Evolutionary conservation across 2,797 vertebrate species (phyloP), one percentile per base, ranked within the genome.

Genomic region (Echiichthys vipera): DNA sequence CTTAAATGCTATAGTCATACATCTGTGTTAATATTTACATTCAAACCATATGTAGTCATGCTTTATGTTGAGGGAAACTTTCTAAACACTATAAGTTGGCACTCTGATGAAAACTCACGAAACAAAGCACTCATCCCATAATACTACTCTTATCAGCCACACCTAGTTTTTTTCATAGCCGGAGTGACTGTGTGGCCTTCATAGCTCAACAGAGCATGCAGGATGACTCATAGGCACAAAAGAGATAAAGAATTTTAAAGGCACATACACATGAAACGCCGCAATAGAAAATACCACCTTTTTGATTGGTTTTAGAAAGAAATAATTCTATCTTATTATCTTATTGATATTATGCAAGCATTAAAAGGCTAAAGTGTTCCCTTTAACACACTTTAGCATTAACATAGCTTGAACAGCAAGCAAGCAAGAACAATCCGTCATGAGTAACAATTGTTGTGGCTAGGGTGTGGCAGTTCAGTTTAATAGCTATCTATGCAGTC

Each of bases 381-480:
- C 10, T 12, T 59, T 57, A 24, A 25, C 32, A 51, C 1, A 3
- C 43, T 55, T 42, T 15, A 61, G 18, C 36, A 29, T 36, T 27
- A 17, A 14, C 51, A 65, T 30, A 88, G 93, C 20, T 86, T 88
- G 34, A 87, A 77, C 0, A 64, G 42, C 39, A 24, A 74, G 40
- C 59, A 47, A 17, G 29, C 15, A 57, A 39, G 64, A 32, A 65
- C 51, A 57, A 47, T 5, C 34, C 18, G 17, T 69, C n/a, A 71
- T 24, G 37, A 54, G 46, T 65, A 46, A 13, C 42, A 34, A 51
- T 54, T 67, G 59, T 77, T 76, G 70, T 59, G 24, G 58, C 43
- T 37, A 83, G 85, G 90, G 93, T 84, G 90, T 90, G 92, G 89
- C 86, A 65, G 12, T 70, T 71, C 49, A 73, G 46, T 83, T 54